A percentile compares a stretch with the other conserved stretches of the same genome.
Evolutionary conservation across 1,140 invertebrate species (phyloP).

Genomic region (Drosophila serrata): DNA sequence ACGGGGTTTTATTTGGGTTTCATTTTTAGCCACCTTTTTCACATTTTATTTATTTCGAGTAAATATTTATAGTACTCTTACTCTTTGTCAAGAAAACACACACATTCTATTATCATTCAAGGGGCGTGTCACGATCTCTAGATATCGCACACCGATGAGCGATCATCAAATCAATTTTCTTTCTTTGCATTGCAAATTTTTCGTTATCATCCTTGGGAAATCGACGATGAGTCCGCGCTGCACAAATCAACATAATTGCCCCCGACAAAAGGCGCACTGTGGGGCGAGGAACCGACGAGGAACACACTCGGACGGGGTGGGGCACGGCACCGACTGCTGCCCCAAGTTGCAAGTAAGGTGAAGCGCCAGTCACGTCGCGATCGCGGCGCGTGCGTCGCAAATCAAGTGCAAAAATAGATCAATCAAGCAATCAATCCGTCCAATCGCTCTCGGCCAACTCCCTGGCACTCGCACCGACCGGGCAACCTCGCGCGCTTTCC

Average conservation of each 20-base stretch:
- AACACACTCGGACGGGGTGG: conserved; percentile 8
- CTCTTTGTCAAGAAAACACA: conserved; percentile 20
- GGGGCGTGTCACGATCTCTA: conserved; percentile 63
- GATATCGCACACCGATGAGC: conserved; percentile 46
- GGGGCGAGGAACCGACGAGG: conserved; percentile 11
- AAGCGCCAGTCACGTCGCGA: conserved; percentile 78
- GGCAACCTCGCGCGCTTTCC: conserved; percentile 8
- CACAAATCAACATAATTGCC: conserved; percentile 83
- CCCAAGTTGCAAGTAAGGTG: conserved; percentile 43
- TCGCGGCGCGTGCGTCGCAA: conserved; percentile 79
- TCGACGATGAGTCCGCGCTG: conserved; percentile 50
- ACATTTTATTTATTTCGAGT: conserved; percentile 10
- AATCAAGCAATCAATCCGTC: conserved; percentile 82
- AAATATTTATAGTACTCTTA: conserved; percentile 22
- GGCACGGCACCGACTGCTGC: conserved; percentile 16
- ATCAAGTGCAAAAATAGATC: conserved; percentile 84
- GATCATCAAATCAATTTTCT: conserved; percentile 80
- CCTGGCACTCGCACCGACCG: conserved; percentile 48
- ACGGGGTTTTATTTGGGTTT: neutral
- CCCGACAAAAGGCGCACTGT: conserved; percentile 42
- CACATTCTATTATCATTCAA: conserved; percentile 61
- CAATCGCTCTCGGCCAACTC: conserved; percentile 48
- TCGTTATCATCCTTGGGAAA: conserved; percentile 62
- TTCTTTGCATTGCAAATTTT: conserved; percentile 82
- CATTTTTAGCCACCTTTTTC: conserved; percentile 28